These are phyloP conservation scores for Ptychoptera albimana DNA, from an alignment of 2,888 invertebrate species.

Conservation along the genomic window DNA sequence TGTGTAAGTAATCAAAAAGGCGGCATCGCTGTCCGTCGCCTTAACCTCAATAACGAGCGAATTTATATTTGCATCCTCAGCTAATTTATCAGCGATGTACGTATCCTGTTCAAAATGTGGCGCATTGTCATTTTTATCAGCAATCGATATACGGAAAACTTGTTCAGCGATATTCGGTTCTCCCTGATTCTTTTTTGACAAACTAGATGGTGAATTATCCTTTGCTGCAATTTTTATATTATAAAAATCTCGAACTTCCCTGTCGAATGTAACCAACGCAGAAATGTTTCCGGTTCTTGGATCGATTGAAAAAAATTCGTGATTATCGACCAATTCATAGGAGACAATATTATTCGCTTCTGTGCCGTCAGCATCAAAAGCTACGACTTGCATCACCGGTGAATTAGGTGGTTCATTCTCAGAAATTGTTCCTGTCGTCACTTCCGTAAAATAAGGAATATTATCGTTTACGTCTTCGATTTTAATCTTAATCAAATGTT, in stretches of 20 bases:
- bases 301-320: slow-evolving; percentile 70
- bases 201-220: slow-evolving; percentile 76
- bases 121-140: slow-evolving; percentile 91
- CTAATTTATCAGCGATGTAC: slow-evolving; percentile 57
- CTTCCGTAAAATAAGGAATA: slow-evolving; percentile 70
- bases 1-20: slow-evolving; percentile 71
- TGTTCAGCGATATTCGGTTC: slow-evolving; percentile 63
- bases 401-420: slow-evolving; percentile 75
- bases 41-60: slow-evolving; percentile 73
- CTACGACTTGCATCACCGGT: slow-evolving; percentile 70
- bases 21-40: slow-evolving; percentile 78
- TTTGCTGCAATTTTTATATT: slow-evolving; percentile 80
- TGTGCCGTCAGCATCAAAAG: slow-evolving; percentile 76
- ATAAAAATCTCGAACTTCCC: slow-evolving; percentile 71
- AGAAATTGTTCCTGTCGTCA: slow-evolving; percentile 62
- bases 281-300: slow-evolving; percentile 75
- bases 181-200: slow-evolving; percentile 39
- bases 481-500: slow-evolving; percentile 60
- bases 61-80: slow-evolving; percentile 72
- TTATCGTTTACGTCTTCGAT: slow-evolving; percentile 84
- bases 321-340: slow-evolving; percentile 51
- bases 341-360: slow-evolving; percentile 66
- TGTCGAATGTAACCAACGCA: slow-evolving; percentile 64
- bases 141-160: slow-evolving; percentile 78
- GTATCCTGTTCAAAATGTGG: slow-evolving; percentile 69